Evolutionary conservation across 1,140 invertebrate species (phyloP).

Genomic region (Platorchestia sp.): DNA sequence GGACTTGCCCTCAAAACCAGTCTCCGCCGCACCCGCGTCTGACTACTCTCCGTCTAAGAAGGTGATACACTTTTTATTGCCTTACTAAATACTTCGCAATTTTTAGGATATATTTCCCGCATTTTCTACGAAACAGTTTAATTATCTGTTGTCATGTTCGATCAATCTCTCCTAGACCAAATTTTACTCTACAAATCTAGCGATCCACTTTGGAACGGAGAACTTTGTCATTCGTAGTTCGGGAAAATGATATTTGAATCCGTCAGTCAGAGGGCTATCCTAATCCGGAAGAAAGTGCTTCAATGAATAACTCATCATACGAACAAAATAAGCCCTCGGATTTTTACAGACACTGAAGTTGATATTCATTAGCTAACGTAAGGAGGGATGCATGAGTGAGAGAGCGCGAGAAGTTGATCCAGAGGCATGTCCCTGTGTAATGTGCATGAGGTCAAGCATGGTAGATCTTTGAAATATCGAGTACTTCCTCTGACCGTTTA

Average conservation of each 20-base stretch:
- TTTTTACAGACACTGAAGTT: background rate
- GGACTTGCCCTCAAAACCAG: slow-evolving; percentile 60
- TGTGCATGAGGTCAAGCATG: background rate
- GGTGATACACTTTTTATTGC: background rate
- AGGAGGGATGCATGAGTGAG: background rate
- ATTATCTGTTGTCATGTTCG: too few relatives aligned
- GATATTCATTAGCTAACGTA: background rate
- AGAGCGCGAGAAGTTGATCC: background rate
- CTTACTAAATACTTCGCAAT: too few relatives aligned
- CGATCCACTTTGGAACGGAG: background rate
- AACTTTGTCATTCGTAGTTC: background rate
- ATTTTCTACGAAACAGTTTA: too few relatives aligned
- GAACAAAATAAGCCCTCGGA: background rate
- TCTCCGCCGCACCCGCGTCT: slow-evolving; percentile 48
- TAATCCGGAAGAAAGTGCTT: too few relatives aligned
- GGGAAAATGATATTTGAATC: background rate
- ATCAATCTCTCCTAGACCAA: background rate
- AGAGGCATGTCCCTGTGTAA: background rate
- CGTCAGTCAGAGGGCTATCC: background rate
- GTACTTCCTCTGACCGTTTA: background rate
- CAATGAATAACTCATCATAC: background rate
- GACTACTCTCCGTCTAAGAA: slow-evolving; percentile 3
- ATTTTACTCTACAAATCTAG: background rate
- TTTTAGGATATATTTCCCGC: too few relatives aligned
- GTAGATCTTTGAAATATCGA: background rate